phyloP scores from a whole-genome alignment of 2,797 vertebrate species.

The Hybognathus amarus region DNA sequence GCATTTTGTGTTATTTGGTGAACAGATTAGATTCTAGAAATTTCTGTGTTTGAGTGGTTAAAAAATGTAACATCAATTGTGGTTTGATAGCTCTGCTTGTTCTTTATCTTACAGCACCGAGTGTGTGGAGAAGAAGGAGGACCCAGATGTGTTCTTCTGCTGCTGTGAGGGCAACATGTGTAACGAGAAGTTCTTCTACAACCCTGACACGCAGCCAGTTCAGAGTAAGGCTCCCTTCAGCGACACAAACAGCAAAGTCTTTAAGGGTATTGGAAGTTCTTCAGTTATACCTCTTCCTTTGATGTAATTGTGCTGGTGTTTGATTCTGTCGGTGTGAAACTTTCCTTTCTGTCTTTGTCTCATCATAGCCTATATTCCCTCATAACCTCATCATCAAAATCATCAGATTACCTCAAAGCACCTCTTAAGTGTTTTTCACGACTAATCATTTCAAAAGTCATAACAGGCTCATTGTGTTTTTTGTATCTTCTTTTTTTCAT shows the following conservation, averaged over 20 bases:
- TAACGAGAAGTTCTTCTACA: slow-evolving; percentile 89
- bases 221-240: slow-evolving; percentile 79
- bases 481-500: neutral
- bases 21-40: neutral
- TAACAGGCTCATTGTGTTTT: neutral
- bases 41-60: neutral
- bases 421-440: neutral
- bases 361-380: neutral
- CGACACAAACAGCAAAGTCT: slow-evolving; percentile 59
- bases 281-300: slow-evolving; percentile 11
- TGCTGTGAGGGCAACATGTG: slow-evolving; percentile 94
- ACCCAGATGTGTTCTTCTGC: slow-evolving; percentile 93
- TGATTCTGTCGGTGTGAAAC: slow-evolving; percentile 15
- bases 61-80: neutral
- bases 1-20: neutral
- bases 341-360: slow-evolving; percentile 2
- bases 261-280: slow-evolving; percentile 57
- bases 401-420: neutral
- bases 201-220: slow-evolving; percentile 79
- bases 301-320: slow-evolving; percentile 22
- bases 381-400: slow-evolving; percentile 11
- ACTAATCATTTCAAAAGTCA: slow-evolving; percentile 20
- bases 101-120: slow-evolving; percentile 78
- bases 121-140: slow-evolving; percentile 91
- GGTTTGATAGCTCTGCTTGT: slow-evolving; percentile 21